Percentiles rank a stretch among this genome's conserved stretches.
Conservation (phyloP, 2,797 vertebrate genomes). For the Galago senegalensis region DNA sequence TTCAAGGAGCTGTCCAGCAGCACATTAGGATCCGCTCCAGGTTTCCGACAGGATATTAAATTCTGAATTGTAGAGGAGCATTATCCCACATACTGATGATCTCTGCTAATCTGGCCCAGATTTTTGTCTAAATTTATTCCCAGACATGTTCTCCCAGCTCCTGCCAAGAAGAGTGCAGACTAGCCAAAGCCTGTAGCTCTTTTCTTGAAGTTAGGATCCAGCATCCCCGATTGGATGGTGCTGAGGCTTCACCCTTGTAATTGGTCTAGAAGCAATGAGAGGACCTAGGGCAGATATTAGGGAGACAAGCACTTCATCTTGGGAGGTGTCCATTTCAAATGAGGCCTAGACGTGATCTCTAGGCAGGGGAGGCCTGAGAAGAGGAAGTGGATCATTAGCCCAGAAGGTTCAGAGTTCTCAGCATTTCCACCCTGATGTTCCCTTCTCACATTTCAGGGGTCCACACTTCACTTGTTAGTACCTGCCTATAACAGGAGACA, state of each 20-base stretch:
- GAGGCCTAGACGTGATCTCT: not conserved
- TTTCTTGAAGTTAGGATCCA: not conserved
- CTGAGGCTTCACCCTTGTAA: not conserved
- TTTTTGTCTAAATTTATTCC: not conserved
- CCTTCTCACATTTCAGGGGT: not conserved
- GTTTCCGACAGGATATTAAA: not conserved
- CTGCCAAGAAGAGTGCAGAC: not conserved
- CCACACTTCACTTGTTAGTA: not conserved
- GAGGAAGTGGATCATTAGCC: not conserved
- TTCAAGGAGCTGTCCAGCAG: not conserved
- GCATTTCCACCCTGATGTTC: not conserved
- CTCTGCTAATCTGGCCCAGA: not conserved
- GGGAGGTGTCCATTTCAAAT: not conserved
- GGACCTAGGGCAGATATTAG: not conserved
- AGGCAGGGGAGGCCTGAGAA: no score
- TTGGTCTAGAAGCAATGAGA: not conserved
- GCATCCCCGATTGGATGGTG: not conserved
- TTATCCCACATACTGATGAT: not conserved
- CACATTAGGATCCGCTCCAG: not conserved
- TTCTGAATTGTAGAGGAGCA: not conserved
- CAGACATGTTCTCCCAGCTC: not conserved
- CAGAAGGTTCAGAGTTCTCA: not conserved
- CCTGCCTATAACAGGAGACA: not conserved
- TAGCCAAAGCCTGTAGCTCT: not conserved
- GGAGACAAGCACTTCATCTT: not conserved